Evolutionary conservation across 1,140 invertebrate species (phyloP).

Genomic region (Listronotus oregonensis): DNA sequence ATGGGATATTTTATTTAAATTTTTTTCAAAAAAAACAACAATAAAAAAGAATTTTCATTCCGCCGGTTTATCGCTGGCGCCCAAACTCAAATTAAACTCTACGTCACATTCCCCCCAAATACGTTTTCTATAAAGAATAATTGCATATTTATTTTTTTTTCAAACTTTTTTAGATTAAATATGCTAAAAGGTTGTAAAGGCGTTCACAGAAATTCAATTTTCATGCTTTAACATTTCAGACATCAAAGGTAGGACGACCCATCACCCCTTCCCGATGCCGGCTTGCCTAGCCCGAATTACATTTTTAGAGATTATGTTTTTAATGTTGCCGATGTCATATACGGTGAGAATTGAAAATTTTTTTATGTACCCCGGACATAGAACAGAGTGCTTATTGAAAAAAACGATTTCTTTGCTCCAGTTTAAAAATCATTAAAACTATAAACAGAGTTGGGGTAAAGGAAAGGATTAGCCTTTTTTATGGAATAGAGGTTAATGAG

Average conservation of each 20-base stretch:
- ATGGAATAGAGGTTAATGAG: too few relatives aligned
- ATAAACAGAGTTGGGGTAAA: too few relatives aligned
- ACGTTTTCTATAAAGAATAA: constrained; percentile 39
- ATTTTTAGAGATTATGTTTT: constrained; percentile 45
- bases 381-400: neutral
- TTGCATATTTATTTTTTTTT: constrained; percentile 49
- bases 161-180: constrained; percentile 47
- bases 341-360: constrained; percentile 44
- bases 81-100: constrained; percentile 40
- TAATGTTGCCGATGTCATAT: constrained; percentile 40
- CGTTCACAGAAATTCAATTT: constrained; percentile 48
- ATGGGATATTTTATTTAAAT: neutral
- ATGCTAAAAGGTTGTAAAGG: constrained; percentile 49
- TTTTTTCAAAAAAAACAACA: constrained; percentile 14
- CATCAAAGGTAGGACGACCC: constrained; percentile 49
- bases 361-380: constrained; percentile 11
- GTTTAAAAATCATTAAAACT: too few relatives aligned
- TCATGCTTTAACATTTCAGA: constrained; percentile 48
- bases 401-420: too few relatives aligned
- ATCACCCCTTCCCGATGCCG: constrained; percentile 35
- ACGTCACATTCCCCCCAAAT: constrained; percentile 31
- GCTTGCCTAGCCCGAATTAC: constrained; percentile 39
- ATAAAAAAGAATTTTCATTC: constrained; percentile 15
- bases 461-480: too few relatives aligned
- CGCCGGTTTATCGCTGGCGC: constrained; percentile 31